Evolutionary conservation across 2,797 vertebrate genomes (phyloP).

Genomic region (Cheirogaleus major): DNA sequence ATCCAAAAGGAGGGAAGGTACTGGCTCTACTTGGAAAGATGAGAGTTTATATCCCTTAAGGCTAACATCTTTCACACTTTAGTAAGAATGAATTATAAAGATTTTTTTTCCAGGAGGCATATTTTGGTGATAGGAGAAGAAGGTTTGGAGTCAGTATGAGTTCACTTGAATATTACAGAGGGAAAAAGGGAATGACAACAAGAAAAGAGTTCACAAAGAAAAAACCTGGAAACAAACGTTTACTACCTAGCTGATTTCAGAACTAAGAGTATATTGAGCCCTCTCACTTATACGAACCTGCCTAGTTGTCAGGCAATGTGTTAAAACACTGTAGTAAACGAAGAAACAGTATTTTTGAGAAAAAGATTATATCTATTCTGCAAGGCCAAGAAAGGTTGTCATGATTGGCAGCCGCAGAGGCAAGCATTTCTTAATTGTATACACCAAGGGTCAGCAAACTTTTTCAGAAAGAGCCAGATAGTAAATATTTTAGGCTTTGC

Average conservation of each 20-base stretch:
- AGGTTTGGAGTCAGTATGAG: not conserved
- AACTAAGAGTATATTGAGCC: not conserved
- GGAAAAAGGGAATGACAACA: not conserved
- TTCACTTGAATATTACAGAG: not conserved
- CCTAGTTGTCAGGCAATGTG: not conserved
- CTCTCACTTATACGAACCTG: not conserved
- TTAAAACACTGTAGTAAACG: not conserved
- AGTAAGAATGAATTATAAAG: not conserved
- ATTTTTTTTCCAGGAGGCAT: not conserved
- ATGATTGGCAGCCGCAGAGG: not conserved
- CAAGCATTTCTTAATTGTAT: not conserved
- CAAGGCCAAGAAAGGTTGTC: not conserved
- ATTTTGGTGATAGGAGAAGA: not conserved
- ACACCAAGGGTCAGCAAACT: not conserved
- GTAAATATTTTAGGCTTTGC: not conserved
- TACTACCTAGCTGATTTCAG: not conserved
- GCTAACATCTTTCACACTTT: not conserved
- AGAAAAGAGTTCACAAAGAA: not conserved
- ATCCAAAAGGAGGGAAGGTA: not conserved
- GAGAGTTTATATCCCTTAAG: not conserved
- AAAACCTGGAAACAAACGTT: not conserved
- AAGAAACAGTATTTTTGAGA: not conserved
- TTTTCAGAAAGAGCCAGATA: not conserved
- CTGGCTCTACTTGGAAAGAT: not conserved
- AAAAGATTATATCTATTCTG: not conserved